Conservation (phyloP, 2,797 vertebrate species). For the Megalops cyprinoides region DNA sequence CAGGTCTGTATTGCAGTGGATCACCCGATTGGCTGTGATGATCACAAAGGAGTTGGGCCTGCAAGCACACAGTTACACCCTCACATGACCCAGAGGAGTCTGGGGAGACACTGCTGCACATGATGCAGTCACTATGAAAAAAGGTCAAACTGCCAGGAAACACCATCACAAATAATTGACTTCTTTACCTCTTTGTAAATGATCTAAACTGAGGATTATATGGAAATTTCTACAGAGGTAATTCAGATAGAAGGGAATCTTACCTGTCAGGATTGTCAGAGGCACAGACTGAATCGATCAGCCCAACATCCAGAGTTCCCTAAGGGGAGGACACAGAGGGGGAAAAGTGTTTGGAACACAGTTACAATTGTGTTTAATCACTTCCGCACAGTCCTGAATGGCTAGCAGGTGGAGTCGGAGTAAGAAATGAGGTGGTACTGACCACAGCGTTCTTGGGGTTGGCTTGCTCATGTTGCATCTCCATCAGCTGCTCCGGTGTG, state of each 20-base stretch:
- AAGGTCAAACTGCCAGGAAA: too few relatives aligned
- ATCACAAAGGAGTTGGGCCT: conserved; percentile 86
- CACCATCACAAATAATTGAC: too few relatives aligned
- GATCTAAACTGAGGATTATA: neutral
- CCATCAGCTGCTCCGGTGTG: conserved; percentile 77
- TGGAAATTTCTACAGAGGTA: neutral
- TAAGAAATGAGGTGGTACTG: conserved; percentile 49
- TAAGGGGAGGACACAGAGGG: conserved; percentile 47
- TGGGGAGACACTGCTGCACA: neutral
- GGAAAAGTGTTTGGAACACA: neutral
- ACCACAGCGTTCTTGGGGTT: conserved; percentile 87
- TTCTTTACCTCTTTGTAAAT: neutral
- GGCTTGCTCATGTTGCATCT: conserved; percentile 84
- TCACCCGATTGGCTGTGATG: conserved; percentile 83
- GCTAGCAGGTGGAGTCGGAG: neutral
- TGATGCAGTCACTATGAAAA: too few relatives aligned
- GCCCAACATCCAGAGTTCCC: conserved; percentile 84
- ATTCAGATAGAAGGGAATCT: conserved; percentile 13
- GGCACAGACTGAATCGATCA: conserved; percentile 85
- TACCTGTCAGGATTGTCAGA: conserved; percentile 85
- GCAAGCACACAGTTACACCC: conserved; percentile 33
- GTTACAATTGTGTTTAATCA: neutral
- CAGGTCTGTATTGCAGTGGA: conserved; percentile 83
- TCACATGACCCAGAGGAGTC: neutral
- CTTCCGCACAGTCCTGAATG: neutral